Evolutionary conservation across 2,797 vertebrate genomes (phyloP), one percentile per base, ranked within the genome.

Genomic region (Sardinella longiceps): DNA sequence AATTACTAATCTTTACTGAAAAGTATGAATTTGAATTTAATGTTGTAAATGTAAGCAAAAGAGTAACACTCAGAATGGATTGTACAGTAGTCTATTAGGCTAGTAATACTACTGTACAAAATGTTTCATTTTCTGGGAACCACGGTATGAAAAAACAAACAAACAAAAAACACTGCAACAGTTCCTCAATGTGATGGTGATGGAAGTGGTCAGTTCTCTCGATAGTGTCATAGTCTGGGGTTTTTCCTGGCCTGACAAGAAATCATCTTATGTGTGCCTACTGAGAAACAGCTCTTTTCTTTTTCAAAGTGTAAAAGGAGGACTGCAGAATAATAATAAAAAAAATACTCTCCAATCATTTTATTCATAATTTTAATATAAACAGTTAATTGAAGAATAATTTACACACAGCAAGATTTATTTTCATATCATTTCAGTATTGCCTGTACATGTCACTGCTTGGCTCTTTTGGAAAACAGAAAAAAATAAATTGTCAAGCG

Each of bases 291-390:
- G 11, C 5, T 25, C 20, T 3, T 28, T 37, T 70, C 28, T 33
- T 33, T 30, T 33, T 33, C 30, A 6, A 1, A 28, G 25, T 63
- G 58, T 28, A 63, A 63, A 30, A 37, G 14, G 63, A 33, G 63
- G 33, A 70, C 63, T 70, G 63, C 63, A 18, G 63, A 70, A 70
- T 70, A 70, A 60, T 33, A 70, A 70, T 70, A 70, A 70, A 33
- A 70, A 60, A 70, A 70, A 70, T 70, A 37, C 63, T 33, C 63
- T 95, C 91, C 93, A 96, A 96, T 96, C 95, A 96, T 95, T 97
- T 97, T 97, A 98, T 98, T 98, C 95, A 95, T 95, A 96, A 96
- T 96, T 98, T 98, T 97, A 95, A 97, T 98, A 98, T 96, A 97
- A 98, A 98, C 97, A 98, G 95, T 96, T 97, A 96, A 98, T 98